Percentiles rank a stretch among this genome's conserved stretches.
Evolutionary conservation across 2,113 vertebrate species (phyloP).

Genomic region (Drymodes brunneopygia): DNA sequence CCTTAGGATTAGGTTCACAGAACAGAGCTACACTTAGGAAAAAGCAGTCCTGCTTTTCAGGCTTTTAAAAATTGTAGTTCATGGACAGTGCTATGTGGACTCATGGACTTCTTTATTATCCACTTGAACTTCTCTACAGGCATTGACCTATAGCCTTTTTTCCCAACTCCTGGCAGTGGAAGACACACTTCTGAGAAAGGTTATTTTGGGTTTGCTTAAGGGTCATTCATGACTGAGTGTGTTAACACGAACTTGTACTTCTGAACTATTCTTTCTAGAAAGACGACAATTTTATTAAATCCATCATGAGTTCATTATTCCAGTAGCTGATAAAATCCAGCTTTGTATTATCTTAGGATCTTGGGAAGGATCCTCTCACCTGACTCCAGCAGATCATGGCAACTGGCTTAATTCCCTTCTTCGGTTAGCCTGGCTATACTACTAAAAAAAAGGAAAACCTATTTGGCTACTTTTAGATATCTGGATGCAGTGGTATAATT

Average conservation of each 20-base stretch:
- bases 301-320: background rate
- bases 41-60: background rate
- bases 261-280: background rate
- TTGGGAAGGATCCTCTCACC: background rate
- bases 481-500: background rate
- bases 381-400: background rate
- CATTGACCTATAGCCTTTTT: conserved; percentile 51
- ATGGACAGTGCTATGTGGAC: conserved; percentile 58
- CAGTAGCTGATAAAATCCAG: background rate
- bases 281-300: background rate
- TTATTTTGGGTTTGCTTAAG: background rate
- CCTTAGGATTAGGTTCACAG: background rate
- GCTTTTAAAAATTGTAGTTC: background rate
- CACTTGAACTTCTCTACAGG: conserved; percentile 66
- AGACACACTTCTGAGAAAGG: background rate
- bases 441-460: background rate
- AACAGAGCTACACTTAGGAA: background rate
- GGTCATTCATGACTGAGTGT: background rate
- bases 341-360: background rate
- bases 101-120: conserved; percentile 70
- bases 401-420: background rate
- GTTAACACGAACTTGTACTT: background rate
- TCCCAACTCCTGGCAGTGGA: conserved; percentile 62
- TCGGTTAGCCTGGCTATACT: background rate
- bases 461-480: background rate